Conservation (phyloP, 92 coral and sea anemone genomes). For the Isaurus tuberculatus region DNA sequence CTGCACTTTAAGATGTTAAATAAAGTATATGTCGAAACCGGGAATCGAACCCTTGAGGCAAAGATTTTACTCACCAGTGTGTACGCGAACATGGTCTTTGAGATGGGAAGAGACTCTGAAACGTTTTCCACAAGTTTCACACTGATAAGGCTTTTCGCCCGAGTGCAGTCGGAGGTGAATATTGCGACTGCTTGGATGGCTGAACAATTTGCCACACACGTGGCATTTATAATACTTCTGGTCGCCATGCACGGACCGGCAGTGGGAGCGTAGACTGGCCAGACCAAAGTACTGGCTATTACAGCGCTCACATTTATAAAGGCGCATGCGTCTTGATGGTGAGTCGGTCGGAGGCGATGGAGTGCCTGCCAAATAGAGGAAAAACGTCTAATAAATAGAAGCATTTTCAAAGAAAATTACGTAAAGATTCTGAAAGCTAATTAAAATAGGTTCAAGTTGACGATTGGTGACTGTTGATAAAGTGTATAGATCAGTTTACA, state of each 20-base stretch:
- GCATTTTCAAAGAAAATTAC: background rate
- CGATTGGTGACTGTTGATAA: background rate
- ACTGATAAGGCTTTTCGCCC: conserved; percentile 94
- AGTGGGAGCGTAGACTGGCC: conserved; percentile 84
- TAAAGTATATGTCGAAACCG: no score
- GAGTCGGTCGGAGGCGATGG: conserved; percentile 18
- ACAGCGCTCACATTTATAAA: conserved; percentile 87
- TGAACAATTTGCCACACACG: conserved; percentile 90
- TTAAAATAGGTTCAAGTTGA: background rate
- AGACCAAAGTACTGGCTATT: conserved; percentile 75
- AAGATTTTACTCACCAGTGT: conserved; percentile 75
- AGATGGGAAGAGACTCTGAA: conserved; percentile 95
- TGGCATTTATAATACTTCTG: conserved; percentile 94
- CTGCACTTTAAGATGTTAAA: no score
- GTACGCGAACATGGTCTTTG: conserved; percentile 93
- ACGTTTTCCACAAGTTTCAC: conserved; percentile 93
- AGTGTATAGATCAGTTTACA: background rate
- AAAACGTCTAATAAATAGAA: background rate
- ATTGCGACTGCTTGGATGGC: conserved; percentile 96
- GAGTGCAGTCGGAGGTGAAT: conserved; percentile 94
- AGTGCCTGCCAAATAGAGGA: background rate
- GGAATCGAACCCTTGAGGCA: no score
- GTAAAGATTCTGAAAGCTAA: background rate
- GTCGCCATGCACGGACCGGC: conserved; percentile 83
- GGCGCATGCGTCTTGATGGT: conserved; percentile 66